Evolutionary conservation across 2,113 vertebrate species (phyloP), one percentile per base, ranked within the genome.

Genomic region (Myiopsitta monachus): DNA sequence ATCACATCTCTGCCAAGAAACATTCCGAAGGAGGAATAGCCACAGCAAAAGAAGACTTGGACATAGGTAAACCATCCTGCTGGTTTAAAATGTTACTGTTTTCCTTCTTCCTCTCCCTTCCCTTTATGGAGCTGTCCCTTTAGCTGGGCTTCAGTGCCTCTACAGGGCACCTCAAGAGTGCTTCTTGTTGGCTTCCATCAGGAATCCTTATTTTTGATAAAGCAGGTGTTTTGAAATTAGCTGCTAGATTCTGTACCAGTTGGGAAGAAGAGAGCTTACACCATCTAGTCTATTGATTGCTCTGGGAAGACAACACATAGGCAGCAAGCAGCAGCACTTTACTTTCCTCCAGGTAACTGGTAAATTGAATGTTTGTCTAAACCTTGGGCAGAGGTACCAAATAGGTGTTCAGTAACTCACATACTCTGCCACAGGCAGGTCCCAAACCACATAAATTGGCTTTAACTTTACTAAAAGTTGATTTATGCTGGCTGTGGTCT

Each of bases 391-490:
- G 44, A 61, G 19, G 33, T 55, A 69, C 11, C 18, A 41, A 83
- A 52, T 0, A 55, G n/a, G 52, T 80, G 4, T 47, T 88, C 39
- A 72, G 47, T 47, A 86, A 51, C 22, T 66, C n/a, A 51, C 22
- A 33, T 0, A 24, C 36, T 62, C 59, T 77, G 54, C 49, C 61
- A 81, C 0, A 0, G 0, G 16, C 9, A 38, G 1, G 3, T 55
- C 11, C 59, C n/a, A 62, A 69, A 69, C 21, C 11, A 74, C 73
- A 14, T 28, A 78, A 88, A 44, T 23, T 24, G 21, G 18, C 49
- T 92, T 41, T 77, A 77, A 69, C 23, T 70, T 57, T 62, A 55
- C 41, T 87, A 55, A 21, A 87, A 78, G 46, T 16, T 66, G 27
- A 74, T 67, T 80, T 54, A 47, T 38, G 33, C 41, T 80, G 67